Conservation (phyloP, 2,797 vertebrate genomes). For the Eulemur rubriventer region DNA sequence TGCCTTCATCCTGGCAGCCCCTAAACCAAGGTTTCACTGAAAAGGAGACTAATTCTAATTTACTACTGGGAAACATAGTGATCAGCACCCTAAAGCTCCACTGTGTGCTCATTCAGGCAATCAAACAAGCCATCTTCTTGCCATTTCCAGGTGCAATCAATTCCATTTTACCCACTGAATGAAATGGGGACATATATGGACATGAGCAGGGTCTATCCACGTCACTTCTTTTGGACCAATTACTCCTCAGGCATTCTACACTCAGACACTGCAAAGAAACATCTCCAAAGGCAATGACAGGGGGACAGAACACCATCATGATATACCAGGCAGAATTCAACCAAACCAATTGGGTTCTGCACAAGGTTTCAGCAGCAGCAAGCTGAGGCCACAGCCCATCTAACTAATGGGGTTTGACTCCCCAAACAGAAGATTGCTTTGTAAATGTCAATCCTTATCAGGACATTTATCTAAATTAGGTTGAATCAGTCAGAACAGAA, state of each 20-base stretch:
- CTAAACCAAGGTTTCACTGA: constrained; percentile 65
- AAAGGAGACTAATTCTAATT: constrained; percentile 77
- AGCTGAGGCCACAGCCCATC: constrained; percentile 13
- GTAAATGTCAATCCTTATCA: constrained; percentile 56
- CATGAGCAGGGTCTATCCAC: constrained; percentile 44
- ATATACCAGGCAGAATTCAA: constrained; percentile 21
- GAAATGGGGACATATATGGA: constrained; percentile 46
- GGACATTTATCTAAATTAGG: constrained; percentile 52
- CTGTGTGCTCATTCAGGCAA: constrained; percentile 70
- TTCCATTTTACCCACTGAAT: constrained; percentile 60
- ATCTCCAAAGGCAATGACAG: not conserved
- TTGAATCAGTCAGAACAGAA: constrained; percentile 64
- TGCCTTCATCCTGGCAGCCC: constrained; percentile 74
- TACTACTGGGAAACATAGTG: constrained; percentile 65
- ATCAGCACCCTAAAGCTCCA: constrained; percentile 64
- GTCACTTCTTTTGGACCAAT: constrained; percentile 52
- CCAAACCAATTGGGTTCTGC: constrained; percentile 41
- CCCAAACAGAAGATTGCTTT: not conserved
- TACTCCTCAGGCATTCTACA: not conserved
- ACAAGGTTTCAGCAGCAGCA: constrained; percentile 54
- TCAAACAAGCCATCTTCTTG: constrained; percentile 70
- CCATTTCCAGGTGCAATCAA: constrained; percentile 74
- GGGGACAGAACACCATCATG: constrained; percentile 6
- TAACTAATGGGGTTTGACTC: not conserved
- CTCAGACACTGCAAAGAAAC: constrained; percentile 46